Base-by-base conservation (phyloP, 2,797 vertebrate genomes). In the Cynopterus sphinx region DNA sequence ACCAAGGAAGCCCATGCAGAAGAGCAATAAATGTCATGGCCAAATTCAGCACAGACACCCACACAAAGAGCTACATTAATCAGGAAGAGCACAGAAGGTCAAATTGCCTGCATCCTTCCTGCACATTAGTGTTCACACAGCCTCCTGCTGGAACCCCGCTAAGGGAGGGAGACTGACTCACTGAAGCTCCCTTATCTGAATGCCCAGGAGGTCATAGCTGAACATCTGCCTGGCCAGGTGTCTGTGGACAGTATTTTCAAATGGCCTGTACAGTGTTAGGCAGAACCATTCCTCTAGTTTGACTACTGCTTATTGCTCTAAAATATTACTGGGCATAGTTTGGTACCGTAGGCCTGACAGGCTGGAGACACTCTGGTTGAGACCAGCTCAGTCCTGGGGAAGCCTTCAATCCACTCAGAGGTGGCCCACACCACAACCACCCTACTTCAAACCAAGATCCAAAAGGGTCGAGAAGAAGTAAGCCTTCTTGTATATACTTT, bases 131-230 rank as follows among this genome's bases (percentile, higher is more conserved):
- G 3, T 74, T 57, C 36, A 21, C 2, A 36, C 49, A 73, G 11
- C 49, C 5, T 5, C 84, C 55, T 1, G 1, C 65, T 5, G 5
- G 68, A 55, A 13, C 24, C 33, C 41, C 5, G 19, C 28, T 67
- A 4, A 9, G 8, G 21, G 43, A 51, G 17, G n/a, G 17, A 28
- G 12, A 26, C 24, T 6, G 28, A 31, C 15, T 7, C 21, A 59
- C 53, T 0, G 17, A 19, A 21, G 8, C 7, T 36, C 15, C 63
- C 65, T 43, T 28, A 0, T 77, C 78, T 21, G 21, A 33, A 9
- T 2, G 28, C 33, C 57, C 0, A 9, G 43, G 0, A 0, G 6
- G 49, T 12, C 13, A 2, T 0, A 5, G 1, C 2, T 9, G 7
- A 57, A 31, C 33, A 9, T 26, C 33, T 2, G 28, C 87, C 88